phyloP scores from a whole-genome alignment of 2,797 vertebrate genomes.

The Chloroceryle amazona region DNA sequence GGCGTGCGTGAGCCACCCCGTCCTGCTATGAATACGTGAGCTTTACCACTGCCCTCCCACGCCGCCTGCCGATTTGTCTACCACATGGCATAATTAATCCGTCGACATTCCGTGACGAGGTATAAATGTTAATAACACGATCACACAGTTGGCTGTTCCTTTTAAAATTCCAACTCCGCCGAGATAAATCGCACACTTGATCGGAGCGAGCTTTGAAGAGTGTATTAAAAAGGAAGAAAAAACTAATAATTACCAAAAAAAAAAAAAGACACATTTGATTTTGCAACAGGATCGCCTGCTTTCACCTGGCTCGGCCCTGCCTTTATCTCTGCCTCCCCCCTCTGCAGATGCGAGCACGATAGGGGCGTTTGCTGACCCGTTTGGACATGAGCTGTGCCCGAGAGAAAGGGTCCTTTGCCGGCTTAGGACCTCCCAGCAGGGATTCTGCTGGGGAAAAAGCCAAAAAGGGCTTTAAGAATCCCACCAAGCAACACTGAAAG shows the following conservation, averaged over 20 bases:
- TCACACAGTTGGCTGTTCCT: constrained; percentile 82
- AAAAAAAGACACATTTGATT: constrained; percentile 2
- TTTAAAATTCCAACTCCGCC: constrained; percentile 77
- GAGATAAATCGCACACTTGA: constrained; percentile 81
- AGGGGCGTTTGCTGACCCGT: not conserved
- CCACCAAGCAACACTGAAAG: not conserved
- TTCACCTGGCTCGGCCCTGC: not conserved
- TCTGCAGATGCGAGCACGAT: not conserved
- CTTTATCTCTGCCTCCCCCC: not conserved
- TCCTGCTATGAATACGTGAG: constrained; percentile 79
- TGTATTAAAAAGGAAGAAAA: constrained; percentile 12
- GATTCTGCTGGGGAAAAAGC: not conserved
- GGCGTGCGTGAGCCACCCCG: constrained; percentile 27
- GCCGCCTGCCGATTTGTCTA: constrained; percentile 80
- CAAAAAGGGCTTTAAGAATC: not conserved
- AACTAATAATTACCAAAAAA: not conserved
- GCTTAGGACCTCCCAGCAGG: not conserved
- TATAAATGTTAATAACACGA: constrained; percentile 87
- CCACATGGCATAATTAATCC: constrained; percentile 86
- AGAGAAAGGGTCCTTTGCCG: not conserved
- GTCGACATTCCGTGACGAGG: constrained; percentile 83
- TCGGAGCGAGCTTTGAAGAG: constrained; percentile 75
- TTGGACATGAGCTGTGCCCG: not conserved
- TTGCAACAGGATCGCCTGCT: not conserved
- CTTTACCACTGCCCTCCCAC: constrained; percentile 74